A percentile compares a stretch with the other conserved stretches of the same genome.
phyloP scores from a whole-genome alignment of 2,113 vertebrate species.

The Gymnorhina tibicen region DNA sequence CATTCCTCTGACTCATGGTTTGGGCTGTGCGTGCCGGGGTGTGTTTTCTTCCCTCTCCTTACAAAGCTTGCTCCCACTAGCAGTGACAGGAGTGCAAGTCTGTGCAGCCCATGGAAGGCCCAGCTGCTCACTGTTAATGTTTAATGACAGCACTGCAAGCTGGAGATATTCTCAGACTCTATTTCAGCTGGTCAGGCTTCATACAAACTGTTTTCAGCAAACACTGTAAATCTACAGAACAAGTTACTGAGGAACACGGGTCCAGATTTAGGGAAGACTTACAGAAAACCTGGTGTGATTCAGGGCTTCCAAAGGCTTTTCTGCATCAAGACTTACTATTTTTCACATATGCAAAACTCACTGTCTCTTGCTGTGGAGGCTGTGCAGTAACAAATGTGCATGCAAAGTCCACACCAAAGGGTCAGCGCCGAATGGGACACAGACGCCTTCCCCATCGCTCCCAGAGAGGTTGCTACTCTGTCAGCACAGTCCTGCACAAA shows the following conservation, averaged over 20 bases:
- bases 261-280: not conserved
- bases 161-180: constrained; percentile 1
- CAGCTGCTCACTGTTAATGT: constrained; percentile 12
- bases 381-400: not conserved
- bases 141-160: constrained; percentile 36
- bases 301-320: not conserved
- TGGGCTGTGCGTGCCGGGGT: not conserved
- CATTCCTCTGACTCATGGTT: not conserved
- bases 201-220: not conserved
- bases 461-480: not conserved
- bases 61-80: not conserved
- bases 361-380: not conserved
- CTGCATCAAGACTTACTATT: not conserved
- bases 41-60: not conserved
- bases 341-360: not conserved
- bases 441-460: rapidly evolving
- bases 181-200: not conserved
- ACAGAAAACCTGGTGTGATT: not conserved
- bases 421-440: rapidly evolving
- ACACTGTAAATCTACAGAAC: not conserved
- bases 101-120: not conserved
- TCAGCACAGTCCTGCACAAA: not conserved
- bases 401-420: not conserved
- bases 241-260: not conserved
- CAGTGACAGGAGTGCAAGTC: not conserved